phyloP scores from a whole-genome alignment of 1,140 invertebrate species.

The Hyles vespertilio region DNA sequence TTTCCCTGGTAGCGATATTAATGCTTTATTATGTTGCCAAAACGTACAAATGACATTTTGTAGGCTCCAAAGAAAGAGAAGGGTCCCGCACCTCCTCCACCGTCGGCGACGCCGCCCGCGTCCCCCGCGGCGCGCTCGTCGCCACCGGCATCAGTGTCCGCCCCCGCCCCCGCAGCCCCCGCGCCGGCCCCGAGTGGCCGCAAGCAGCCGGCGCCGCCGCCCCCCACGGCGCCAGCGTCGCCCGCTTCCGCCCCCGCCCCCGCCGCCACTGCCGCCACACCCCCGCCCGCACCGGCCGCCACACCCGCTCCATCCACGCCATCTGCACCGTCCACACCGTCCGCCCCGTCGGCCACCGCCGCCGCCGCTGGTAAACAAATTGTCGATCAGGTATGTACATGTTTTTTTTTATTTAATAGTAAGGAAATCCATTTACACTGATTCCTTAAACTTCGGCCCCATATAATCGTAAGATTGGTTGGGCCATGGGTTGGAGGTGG shows the following conservation, averaged over 20 bases:
- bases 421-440: too few relatives aligned
- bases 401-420: background rate
- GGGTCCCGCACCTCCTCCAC: conserved; percentile 82
- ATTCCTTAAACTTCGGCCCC: too few relatives aligned
- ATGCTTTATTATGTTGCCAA: too few relatives aligned
- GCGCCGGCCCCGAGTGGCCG: conserved; percentile 4
- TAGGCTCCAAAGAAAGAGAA: conserved; percentile 82
- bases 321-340: conserved; percentile 5
- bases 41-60: background rate
- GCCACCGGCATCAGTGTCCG: conserved; percentile 12
- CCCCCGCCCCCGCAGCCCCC: conserved; percentile 19
- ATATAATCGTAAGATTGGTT: too few relatives aligned
- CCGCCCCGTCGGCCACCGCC: conserved; percentile 18
- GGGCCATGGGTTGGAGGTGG: too few relatives aligned
- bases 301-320: conserved; percentile 58
- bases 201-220: conserved; percentile 70
- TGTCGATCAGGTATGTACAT: conserved; percentile 45
- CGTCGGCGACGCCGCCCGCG: conserved; percentile 74
- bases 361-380: conserved; percentile 40
- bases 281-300: conserved; percentile 56
- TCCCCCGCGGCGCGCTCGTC: conserved; percentile 49
- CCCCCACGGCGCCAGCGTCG: conserved; percentile 40
- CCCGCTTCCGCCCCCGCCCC: conserved; percentile 5
- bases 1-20: too few relatives aligned
- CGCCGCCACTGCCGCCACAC: conserved; percentile 31